phyloP scores from a whole-genome alignment of 2,113 vertebrate species.

The Glaucidium brasilianum region DNA sequence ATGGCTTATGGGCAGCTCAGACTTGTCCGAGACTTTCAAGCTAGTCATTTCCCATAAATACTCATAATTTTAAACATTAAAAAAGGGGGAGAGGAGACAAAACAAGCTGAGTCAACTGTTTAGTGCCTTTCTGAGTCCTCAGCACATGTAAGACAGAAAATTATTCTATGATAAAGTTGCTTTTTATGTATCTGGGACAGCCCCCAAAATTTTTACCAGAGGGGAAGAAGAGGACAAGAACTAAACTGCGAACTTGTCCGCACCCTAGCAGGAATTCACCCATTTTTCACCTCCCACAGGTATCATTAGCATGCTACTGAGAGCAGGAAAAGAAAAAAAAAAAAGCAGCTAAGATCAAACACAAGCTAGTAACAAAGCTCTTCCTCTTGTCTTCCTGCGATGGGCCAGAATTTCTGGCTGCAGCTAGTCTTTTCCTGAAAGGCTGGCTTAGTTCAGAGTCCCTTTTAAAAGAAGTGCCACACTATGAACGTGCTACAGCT shows the following conservation, averaged over 20 bases:
- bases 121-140: conserved; percentile 46
- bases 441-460: conserved; percentile 25
- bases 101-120: conserved; percentile 53
- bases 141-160: conserved; percentile 39
- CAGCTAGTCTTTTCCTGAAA: conserved; percentile 10
- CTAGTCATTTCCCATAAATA: conserved; percentile 51
- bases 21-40: conserved; percentile 22
- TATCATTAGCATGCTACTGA: conserved; percentile 61
- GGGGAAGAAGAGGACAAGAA: conserved; percentile 56
- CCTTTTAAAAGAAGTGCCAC: conserved; percentile 48
- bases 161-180: conserved; percentile 43
- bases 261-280: conserved; percentile 60
- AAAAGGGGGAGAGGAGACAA: conserved; percentile 39
- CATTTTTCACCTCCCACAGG: conserved; percentile 64
- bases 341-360: conserved; percentile 57
- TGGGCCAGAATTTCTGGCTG: conserved; percentile 57
- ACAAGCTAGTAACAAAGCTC: conserved; percentile 52
- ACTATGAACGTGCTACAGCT: conserved; percentile 38
- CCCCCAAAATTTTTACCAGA: conserved; percentile 53
- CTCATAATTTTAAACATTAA: conserved; percentile 29
- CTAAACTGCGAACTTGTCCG: conserved; percentile 23
- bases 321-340: neutral
- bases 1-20: conserved; percentile 25
- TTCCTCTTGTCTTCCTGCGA: conserved; percentile 28
- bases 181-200: conserved; percentile 53